These are phyloP conservation scores for Pipistrellus nathusii DNA, from an alignment of 2,797 vertebrate species.

Conservation along the genomic window DNA sequence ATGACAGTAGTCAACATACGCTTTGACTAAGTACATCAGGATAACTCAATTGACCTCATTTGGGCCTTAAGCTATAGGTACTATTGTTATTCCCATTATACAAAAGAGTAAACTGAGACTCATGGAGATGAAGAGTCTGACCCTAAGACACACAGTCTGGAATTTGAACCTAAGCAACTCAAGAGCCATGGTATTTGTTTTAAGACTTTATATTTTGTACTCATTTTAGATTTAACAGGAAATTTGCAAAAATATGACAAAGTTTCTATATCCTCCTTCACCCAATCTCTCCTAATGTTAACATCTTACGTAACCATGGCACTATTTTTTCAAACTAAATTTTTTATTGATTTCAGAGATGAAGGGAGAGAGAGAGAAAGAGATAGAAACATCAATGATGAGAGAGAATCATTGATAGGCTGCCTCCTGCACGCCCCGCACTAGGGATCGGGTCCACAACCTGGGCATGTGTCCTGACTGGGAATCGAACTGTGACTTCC, in stretches of 20 bases:
- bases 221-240: conserved; percentile 40
- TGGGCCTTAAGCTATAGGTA: neutral
- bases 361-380: too few relatives aligned
- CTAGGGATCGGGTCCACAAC: too few relatives aligned
- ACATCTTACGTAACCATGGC: neutral
- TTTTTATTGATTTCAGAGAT: too few relatives aligned
- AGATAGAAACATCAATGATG: too few relatives aligned
- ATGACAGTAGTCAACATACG: neutral
- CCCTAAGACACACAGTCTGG: neutral
- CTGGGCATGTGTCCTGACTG: too few relatives aligned
- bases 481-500: too few relatives aligned
- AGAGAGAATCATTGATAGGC: too few relatives aligned
- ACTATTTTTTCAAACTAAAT: too few relatives aligned
- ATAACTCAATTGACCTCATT: neutral
- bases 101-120: neutral
- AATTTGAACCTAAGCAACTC: neutral
- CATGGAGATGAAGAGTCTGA: neutral
- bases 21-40: neutral
- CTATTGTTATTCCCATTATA: neutral
- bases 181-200: neutral
- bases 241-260: neutral
- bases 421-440: too few relatives aligned
- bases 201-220: neutral
- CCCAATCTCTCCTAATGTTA: neutral
- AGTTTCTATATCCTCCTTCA: neutral